phyloP scores from a whole-genome alignment of 2,113 vertebrate genomes.

The Perca fluviatilis region DNA sequence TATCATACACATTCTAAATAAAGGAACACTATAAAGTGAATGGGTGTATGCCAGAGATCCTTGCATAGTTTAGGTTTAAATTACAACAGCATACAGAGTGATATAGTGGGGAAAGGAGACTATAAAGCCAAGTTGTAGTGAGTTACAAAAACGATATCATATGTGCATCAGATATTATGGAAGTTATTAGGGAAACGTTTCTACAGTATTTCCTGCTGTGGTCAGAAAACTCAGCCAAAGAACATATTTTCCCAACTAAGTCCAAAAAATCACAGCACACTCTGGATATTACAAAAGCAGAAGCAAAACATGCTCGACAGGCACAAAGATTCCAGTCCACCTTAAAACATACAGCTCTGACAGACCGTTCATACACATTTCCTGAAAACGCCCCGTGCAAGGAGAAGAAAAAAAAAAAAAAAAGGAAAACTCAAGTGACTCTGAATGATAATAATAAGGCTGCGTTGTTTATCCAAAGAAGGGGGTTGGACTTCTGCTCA shows the following conservation, averaged over 20 bases:
- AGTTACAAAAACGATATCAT: neutral
- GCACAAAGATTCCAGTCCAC: constrained; percentile 66
- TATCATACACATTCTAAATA: too few species aligned
- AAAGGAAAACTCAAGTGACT: constrained; percentile 34
- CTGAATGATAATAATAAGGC: constrained; percentile 45
- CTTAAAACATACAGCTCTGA: constrained; percentile 65
- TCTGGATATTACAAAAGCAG: constrained; percentile 8
- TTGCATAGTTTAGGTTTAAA: too few species aligned
- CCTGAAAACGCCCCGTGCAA: constrained; percentile 78
- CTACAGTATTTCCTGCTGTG: neutral
- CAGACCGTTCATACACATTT: constrained; percentile 60
- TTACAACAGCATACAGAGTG: neutral
- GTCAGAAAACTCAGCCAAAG: neutral
- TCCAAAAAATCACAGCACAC: neutral
- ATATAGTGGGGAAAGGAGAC: neutral
- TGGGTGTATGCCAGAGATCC: neutral
- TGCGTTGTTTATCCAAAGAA: constrained; percentile 56
- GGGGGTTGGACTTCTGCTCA: constrained; percentile 43
- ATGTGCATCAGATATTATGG: neutral
- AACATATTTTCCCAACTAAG: neutral
- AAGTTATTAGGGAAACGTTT: neutral
- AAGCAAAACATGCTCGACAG: neutral
- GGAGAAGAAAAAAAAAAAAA: neutral
- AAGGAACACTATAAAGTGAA: neutral
- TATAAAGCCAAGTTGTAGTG: neutral